A percentile compares a stretch with the other conserved stretches of the same genome.
These are phyloP conservation scores for Cerceris ruficornis DNA, from an alignment of 2,888 invertebrate species.

Conservation along the genomic window DNA sequence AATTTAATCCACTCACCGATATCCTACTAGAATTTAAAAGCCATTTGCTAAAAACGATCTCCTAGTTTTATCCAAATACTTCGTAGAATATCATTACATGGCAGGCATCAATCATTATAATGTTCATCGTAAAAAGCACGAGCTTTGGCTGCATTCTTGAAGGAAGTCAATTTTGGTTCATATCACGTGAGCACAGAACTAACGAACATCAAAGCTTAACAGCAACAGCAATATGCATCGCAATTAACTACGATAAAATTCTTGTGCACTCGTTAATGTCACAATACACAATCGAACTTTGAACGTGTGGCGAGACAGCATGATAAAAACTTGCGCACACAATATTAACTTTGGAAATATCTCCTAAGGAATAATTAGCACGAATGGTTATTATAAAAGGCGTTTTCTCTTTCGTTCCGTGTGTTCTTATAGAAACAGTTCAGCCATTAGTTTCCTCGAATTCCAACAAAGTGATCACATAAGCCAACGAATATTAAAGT, in stretches of 20 bases:
- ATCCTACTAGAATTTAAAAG: constrained; percentile 48
- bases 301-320: background rate
- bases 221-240: constrained; percentile 10
- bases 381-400: too few species aligned
- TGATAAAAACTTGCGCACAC: background rate
- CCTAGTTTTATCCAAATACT: constrained; percentile 28
- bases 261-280: constrained; percentile 17
- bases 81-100: constrained; percentile 10
- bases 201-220: constrained; percentile 27
- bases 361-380: background rate
- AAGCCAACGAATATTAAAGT: too few species aligned
- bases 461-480: too few species aligned
- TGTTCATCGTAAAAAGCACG: constrained; percentile 20
- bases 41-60: constrained; percentile 44
- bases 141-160: constrained; percentile 5
- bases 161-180: background rate
- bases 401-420: too few species aligned
- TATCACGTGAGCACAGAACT: constrained; percentile 17
- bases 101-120: constrained; percentile 22
- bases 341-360: constrained; percentile 1
- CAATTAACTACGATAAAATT: constrained; percentile 11
- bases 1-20: constrained; percentile 60
- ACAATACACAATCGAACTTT: constrained; percentile 13
- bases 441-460: too few species aligned
- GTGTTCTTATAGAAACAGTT: too few species aligned